A percentile compares a stretch with the other conserved stretches of the same genome.
Conservation (phyloP, 2,888 invertebrate genomes). For the Drosophila parthenogenetica region DNA sequence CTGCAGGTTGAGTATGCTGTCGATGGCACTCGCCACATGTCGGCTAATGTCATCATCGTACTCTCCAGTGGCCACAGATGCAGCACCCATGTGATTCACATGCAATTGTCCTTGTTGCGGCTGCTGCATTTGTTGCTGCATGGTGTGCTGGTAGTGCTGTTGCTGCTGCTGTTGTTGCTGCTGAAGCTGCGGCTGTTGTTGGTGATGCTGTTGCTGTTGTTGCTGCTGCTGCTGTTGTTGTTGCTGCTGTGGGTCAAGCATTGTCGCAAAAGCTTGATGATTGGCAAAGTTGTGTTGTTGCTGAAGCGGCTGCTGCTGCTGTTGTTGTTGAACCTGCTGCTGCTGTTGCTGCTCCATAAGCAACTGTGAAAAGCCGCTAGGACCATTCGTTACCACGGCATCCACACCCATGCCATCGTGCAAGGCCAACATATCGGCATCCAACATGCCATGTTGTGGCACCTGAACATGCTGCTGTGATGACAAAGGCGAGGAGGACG, state of each 20-base stretch:
- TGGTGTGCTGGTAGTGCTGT: slow-evolving; percentile 46
- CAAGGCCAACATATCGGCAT: slow-evolving; percentile 77
- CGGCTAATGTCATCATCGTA: slow-evolving; percentile 89
- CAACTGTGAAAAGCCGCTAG: slow-evolving; percentile 75
- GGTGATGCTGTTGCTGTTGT: slow-evolving; percentile 65
- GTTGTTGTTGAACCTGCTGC: slow-evolving; percentile 68
- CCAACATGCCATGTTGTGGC: slow-evolving; percentile 69
- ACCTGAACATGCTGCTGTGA: slow-evolving; percentile 70
- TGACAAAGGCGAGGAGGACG: slow-evolving; percentile 78
- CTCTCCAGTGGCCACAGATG: slow-evolving; percentile 74
- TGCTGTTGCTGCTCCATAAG: slow-evolving; percentile 77
- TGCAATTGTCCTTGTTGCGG: slow-evolving; percentile 72
- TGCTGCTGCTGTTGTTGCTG: slow-evolving; percentile 65
- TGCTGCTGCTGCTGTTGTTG: slow-evolving; percentile 69
- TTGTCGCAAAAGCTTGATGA: slow-evolving; percentile 62
- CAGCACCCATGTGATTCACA: slow-evolving; percentile 66
- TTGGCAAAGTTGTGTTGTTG: slow-evolving; percentile 73
- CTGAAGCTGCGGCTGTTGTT: slow-evolving; percentile 56
- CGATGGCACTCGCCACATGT: slow-evolving; percentile 92
- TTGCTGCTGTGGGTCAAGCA: slow-evolving; percentile 64
- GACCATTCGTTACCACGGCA: slow-evolving; percentile 58
- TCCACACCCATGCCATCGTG: slow-evolving; percentile 81
- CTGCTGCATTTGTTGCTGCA: slow-evolving; percentile 69
- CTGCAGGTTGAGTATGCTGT: slow-evolving; percentile 91
- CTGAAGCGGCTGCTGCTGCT: slow-evolving; percentile 60